Evolutionary conservation across 2,113 vertebrate genomes (phyloP).

Genomic region (Neogobius melanostomus): DNA sequence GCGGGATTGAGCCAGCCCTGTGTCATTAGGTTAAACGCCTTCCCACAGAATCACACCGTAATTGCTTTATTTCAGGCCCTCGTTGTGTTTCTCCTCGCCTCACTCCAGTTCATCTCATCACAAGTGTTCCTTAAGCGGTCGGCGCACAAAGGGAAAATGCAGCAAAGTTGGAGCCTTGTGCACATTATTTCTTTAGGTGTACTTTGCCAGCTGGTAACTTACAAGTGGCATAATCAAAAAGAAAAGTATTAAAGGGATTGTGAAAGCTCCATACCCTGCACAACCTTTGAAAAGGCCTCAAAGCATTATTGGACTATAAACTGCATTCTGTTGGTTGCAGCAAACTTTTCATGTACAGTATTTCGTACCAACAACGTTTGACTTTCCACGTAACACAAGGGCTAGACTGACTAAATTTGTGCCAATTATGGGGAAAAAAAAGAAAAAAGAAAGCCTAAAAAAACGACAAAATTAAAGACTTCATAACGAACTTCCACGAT

Average conservation of each 20-base stretch:
- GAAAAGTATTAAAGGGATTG: neutral
- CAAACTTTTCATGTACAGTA: too few relatives aligned
- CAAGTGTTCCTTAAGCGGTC: neutral
- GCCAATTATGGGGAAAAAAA: too few relatives aligned
- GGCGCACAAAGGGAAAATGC: neutral
- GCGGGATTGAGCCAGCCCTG: neutral
- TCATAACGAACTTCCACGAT: too few relatives aligned
- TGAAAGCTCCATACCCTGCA: too few relatives aligned
- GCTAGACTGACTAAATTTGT: too few relatives aligned
- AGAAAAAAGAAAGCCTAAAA: too few relatives aligned
- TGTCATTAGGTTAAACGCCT: neutral
- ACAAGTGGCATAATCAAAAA: neutral
- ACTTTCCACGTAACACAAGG: too few relatives aligned
- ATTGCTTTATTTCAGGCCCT: slow-evolving; percentile 8
- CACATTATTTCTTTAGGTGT: neutral
- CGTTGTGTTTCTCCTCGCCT: neutral
- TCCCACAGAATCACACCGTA: neutral
- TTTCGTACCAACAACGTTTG: too few relatives aligned
- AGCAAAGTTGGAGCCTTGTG: neutral
- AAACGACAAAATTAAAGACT: too few relatives aligned
- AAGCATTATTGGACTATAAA: neutral
- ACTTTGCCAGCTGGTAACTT: neutral
- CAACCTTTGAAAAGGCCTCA: neutral
- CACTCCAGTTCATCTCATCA: neutral
- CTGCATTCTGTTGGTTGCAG: too few relatives aligned